Conservation (phyloP, 1,140 invertebrate genomes). For the Hydropsyche tenuis region DNA sequence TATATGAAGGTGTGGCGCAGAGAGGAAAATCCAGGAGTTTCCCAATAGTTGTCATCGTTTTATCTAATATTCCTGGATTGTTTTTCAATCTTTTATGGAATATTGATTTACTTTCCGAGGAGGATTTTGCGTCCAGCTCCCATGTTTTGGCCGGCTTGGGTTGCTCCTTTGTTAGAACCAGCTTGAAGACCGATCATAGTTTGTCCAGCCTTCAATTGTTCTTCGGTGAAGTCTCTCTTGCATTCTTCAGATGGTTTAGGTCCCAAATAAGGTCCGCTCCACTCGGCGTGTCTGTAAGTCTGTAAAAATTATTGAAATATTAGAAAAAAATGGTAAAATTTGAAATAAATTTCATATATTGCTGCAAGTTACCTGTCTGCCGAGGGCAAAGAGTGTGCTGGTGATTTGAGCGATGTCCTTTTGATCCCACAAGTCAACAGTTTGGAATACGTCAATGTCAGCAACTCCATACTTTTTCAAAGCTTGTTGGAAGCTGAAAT, state of each 20-base stretch:
- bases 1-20: background rate
- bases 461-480: slow-evolving; percentile 88
- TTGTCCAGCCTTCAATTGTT: slow-evolving; percentile 89
- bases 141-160: slow-evolving; percentile 90
- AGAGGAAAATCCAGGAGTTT: slow-evolving; percentile 7
- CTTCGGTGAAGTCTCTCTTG: slow-evolving; percentile 90
- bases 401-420: slow-evolving; percentile 94
- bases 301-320: slow-evolving; percentile 54
- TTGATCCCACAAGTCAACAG: slow-evolving; percentile 92
- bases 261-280: slow-evolving; percentile 86
- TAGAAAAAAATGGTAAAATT: slow-evolving; percentile 1
- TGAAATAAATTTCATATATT: background rate
- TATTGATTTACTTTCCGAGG: slow-evolving; percentile 76
- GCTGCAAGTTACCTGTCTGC: slow-evolving; percentile 85
- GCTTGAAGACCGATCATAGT: slow-evolving; percentile 92
- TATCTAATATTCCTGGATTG: background rate
- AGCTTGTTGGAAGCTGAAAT: slow-evolving; percentile 85
- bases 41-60: background rate
- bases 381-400: slow-evolving; percentile 91
- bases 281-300: slow-evolving; percentile 91
- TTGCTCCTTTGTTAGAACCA: slow-evolving; percentile 94
- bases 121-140: slow-evolving; percentile 91
- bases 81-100: background rate
- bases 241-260: slow-evolving; percentile 91
- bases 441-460: slow-evolving; percentile 95